Evolutionary conservation across 2,888 invertebrate species (phyloP).

Genomic region (Eulithis prunata): DNA sequence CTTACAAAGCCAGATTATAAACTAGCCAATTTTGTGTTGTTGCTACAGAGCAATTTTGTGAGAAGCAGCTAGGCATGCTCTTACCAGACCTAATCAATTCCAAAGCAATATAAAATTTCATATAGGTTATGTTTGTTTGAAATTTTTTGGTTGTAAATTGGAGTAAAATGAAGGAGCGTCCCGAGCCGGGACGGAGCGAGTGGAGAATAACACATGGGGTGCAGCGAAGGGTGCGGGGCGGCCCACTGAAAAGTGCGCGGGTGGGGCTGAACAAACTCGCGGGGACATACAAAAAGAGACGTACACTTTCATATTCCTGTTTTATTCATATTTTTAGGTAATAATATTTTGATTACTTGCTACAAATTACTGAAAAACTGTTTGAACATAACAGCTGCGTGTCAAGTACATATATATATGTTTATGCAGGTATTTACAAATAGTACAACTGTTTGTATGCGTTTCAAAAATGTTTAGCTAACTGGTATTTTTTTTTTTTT

Average conservation of each 20-base stretch:
- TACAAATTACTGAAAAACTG: neutral
- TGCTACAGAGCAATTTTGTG: neutral
- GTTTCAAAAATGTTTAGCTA: too few species aligned
- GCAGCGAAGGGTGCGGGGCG: conserved; percentile 79
- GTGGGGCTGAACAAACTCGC: conserved; percentile 85
- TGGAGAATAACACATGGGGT: conserved; percentile 75
- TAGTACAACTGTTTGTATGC: too few species aligned
- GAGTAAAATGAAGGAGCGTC: conserved; percentile 84
- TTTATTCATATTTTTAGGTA: conserved; percentile 38
- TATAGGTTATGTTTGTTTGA: conserved; percentile 77
- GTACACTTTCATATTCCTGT: conserved; percentile 52
- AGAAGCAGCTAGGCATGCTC: conserved; percentile 13
- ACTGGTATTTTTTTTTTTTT: too few species aligned
- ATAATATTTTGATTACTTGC: conserved; percentile 1
- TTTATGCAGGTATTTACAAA: too few species aligned
- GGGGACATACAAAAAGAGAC: conserved; percentile 70
- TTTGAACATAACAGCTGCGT: neutral
- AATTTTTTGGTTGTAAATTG: conserved; percentile 83
- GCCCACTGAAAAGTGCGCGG: conserved; percentile 84
- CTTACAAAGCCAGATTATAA: neutral
- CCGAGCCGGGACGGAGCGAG: conserved; percentile 76
- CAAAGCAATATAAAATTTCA: conserved; percentile 62
- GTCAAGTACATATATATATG: neutral
- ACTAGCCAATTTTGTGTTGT: neutral
- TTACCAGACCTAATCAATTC: conserved; percentile 43